A percentile compares a stretch with the other conserved stretches of the same genome.
These are phyloP conservation scores for Eucriotettix oculatus DNA, from an alignment of 2,888 invertebrate species.

Conservation along the genomic window DNA sequence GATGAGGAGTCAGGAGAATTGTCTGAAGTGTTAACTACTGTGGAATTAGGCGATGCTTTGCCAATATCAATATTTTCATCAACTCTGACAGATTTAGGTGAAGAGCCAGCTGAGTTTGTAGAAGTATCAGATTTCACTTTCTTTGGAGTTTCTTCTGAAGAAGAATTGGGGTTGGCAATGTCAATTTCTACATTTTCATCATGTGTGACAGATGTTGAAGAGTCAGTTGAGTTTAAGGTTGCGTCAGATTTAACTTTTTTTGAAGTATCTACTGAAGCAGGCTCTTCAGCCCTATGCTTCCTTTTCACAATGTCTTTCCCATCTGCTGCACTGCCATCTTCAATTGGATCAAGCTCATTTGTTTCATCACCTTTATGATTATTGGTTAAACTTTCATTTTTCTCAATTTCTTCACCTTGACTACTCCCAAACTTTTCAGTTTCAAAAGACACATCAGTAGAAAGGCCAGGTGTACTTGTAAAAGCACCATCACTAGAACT, in stretches of 20 bases:
- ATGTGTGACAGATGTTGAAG: no score
- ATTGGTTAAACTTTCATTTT: slow-evolving; percentile 10
- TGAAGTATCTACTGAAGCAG: not conserved
- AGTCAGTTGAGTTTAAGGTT: no score
- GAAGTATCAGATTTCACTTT: no score
- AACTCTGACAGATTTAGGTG: no score
- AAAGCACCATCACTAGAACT: not conserved
- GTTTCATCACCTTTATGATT: slow-evolving; percentile 5
- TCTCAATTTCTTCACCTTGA: slow-evolving; percentile 8
- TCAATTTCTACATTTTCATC: not conserved
- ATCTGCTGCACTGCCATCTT: slow-evolving; percentile 14
- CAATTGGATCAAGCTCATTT: slow-evolving; percentile 19
- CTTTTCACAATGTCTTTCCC: slow-evolving; percentile 4
- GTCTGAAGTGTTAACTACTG: no score
- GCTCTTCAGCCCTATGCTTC: slow-evolving; percentile 4
- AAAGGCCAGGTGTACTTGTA: not conserved
- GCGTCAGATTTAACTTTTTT: not conserved
- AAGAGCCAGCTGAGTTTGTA: no score
- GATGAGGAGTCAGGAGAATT: no score
- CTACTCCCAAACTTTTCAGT: slow-evolving; percentile 3
- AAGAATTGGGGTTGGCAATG: not conserved
- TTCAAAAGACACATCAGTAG: slow-evolving; percentile 15
- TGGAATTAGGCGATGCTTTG: no score
- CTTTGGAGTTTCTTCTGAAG: not conserved
- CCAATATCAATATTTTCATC: no score